A percentile compares a stretch with the other conserved stretches of the same genome.
These are phyloP conservation scores for Actenoides hombroni DNA, from an alignment of 2,113 vertebrate species.

Conservation along the genomic window DNA sequence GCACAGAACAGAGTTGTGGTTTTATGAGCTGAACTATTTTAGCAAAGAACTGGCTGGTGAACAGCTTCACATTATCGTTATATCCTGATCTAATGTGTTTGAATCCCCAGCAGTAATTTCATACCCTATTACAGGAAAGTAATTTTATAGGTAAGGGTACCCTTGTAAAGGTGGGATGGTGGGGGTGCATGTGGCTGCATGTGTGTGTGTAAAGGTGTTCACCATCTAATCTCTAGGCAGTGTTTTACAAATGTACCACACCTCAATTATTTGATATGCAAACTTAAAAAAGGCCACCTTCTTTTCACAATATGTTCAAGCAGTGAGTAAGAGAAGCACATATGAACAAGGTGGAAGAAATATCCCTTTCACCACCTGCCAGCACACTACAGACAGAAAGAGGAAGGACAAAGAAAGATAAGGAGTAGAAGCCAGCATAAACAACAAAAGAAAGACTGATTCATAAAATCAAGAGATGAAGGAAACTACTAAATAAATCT, in stretches of 20 bases:
- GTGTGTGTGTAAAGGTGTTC: background rate
- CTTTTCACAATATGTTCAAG: background rate
- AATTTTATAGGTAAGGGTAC: background rate
- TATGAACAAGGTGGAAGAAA: background rate
- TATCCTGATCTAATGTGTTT: background rate
- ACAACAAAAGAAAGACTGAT: background rate
- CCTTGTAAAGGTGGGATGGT: background rate
- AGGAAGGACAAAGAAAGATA: background rate
- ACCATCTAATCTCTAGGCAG: background rate
- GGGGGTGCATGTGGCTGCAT: accelerated
- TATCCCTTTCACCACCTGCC: background rate
- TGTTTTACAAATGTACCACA: background rate
- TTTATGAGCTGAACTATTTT: background rate
- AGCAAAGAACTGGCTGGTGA: background rate
- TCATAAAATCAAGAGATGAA: background rate
- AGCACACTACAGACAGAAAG: background rate
- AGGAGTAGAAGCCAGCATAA: background rate
- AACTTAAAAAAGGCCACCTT: background rate
- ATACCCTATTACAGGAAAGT: background rate
- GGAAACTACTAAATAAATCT: background rate
- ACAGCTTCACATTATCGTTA: background rate
- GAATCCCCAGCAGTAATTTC: background rate
- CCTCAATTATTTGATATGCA: background rate
- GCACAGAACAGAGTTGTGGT: background rate
- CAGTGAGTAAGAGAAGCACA: background rate